A percentile compares a stretch with the other conserved stretches of the same genome.
Conservation (phyloP, 2,113 vertebrate genomes). For the Ailuropoda melanoleuca region DNA sequence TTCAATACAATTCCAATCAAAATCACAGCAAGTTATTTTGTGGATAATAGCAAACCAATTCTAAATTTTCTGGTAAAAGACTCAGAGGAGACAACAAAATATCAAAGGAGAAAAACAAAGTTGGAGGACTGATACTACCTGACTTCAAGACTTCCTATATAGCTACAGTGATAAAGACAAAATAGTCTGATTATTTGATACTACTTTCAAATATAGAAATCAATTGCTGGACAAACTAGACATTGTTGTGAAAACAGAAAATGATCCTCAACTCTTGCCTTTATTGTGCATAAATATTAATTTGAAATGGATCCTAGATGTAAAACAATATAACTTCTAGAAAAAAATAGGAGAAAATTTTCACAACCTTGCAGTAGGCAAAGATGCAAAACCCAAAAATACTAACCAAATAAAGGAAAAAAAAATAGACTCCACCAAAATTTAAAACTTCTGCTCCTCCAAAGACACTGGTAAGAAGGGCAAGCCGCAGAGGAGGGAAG, state of each 20-base stretch:
- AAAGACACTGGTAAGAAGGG: not conserved
- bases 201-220: not conserved
- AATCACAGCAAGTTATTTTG: not conserved
- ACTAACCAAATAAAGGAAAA: not conserved
- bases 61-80: not conserved
- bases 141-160: not conserved
- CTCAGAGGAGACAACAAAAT: not conserved
- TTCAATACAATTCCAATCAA: not conserved
- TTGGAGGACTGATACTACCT: not conserved
- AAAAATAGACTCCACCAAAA: not conserved
- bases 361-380: not conserved
- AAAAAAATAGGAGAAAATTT: not conserved
- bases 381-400: not conserved
- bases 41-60: not conserved
- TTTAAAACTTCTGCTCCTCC: not conserved
- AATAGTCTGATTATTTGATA: not conserved
- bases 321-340: not conserved
- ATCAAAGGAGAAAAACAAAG: not conserved
- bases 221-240: not conserved
- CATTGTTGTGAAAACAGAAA: not conserved
- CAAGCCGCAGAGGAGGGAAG: not conserved
- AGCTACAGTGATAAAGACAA: not conserved
- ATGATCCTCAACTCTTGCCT: not conserved
- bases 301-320: not conserved
- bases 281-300: not conserved